Conservation (phyloP, 2,113 vertebrate species). For the Pomatorhinus ruficollis region DNA sequence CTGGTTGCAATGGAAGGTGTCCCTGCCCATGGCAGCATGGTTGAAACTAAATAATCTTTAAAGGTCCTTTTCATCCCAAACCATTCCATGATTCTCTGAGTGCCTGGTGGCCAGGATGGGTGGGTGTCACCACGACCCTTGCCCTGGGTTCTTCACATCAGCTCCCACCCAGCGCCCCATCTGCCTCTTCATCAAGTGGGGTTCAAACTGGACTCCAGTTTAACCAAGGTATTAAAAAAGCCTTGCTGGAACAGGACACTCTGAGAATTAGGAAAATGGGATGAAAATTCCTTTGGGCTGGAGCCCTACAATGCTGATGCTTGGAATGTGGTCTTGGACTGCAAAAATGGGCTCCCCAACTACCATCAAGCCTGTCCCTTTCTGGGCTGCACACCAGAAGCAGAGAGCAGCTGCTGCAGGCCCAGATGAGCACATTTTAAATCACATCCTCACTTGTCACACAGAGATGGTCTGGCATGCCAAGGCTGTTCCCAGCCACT, state of each 20-base stretch:
- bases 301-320: not conserved
- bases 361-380: not conserved
- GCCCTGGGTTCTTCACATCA: not conserved
- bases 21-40: not conserved
- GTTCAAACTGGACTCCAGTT: not conserved
- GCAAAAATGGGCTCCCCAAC: not conserved
- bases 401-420: not conserved
- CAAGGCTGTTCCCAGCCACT: not conserved
- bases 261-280: not conserved
- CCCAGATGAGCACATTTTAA: not conserved
- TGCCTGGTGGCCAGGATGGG: not conserved
- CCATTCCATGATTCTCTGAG: not conserved
- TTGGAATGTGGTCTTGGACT: not conserved
- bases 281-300: not conserved
- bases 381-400: not conserved
- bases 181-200: not conserved
- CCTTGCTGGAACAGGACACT: not conserved
- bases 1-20: not conserved
- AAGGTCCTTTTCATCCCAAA: not conserved
- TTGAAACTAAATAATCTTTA: not conserved
- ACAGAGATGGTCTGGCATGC: not conserved
- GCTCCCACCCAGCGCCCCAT: not conserved
- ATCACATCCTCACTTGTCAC: not conserved
- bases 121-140: not conserved
- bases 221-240: not conserved